phyloP scores from a whole-genome alignment of 2,888 invertebrate genomes.

The Drosophila pegasa region DNA sequence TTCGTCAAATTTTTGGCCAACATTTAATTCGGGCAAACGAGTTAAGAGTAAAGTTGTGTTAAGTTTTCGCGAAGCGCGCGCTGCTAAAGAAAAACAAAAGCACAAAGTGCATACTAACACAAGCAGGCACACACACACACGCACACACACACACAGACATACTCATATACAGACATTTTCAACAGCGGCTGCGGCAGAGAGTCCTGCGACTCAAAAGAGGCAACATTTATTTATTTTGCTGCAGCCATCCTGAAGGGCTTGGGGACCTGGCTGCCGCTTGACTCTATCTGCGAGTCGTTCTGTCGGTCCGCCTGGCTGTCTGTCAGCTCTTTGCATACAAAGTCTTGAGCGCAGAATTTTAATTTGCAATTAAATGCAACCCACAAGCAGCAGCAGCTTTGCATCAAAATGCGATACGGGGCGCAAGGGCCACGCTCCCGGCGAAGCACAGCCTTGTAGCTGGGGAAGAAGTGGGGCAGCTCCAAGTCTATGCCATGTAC shows the following conservation, averaged over 20 bases:
- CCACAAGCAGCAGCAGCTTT: slow-evolving; percentile 76
- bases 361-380: slow-evolving; percentile 83
- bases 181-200: slow-evolving; percentile 2
- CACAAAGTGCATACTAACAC: slow-evolving; percentile 40
- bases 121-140: slow-evolving; percentile 11
- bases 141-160: background rate
- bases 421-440: slow-evolving; percentile 33
- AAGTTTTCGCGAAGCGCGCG: slow-evolving; percentile 64
- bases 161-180: background rate
- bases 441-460: slow-evolving; percentile 13
- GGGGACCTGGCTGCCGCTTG: slow-evolving; percentile 41
- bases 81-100: slow-evolving; percentile 71
- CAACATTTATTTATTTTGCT: slow-evolving; percentile 78
- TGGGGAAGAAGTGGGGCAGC: slow-evolving; percentile 1
- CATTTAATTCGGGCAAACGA: slow-evolving; percentile 79
- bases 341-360: slow-evolving; percentile 82
- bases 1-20: slow-evolving; percentile 69
- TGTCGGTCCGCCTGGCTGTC: slow-evolving; percentile 42
- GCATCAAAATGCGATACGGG: slow-evolving; percentile 70
- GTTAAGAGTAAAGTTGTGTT: slow-evolving; percentile 79
- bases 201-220: slow-evolving; percentile 53
- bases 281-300: slow-evolving; percentile 28
- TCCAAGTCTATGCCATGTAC: background rate
- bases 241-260: slow-evolving; percentile 57
- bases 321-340: slow-evolving; percentile 67